phyloP scores from a whole-genome alignment of 2,888 invertebrate genomes.

The Lucinisca nassula region DNA sequence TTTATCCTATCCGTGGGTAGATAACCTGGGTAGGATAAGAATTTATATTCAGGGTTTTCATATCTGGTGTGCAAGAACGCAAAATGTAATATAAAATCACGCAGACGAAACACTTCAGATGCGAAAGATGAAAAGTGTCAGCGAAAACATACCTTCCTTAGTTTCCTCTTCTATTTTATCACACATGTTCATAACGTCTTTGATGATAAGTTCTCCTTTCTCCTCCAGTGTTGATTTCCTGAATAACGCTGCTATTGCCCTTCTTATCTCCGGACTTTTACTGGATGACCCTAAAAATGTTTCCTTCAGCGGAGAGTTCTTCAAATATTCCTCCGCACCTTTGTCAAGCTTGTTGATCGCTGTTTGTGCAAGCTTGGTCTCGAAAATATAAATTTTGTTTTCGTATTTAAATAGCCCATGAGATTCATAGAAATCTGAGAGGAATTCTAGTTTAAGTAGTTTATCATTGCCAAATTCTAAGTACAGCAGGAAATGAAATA shows the following conservation, averaged over 20 bases:
- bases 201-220: constrained; percentile 63
- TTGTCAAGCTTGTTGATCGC: constrained; percentile 76
- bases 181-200: constrained; percentile 73
- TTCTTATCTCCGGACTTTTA: constrained; percentile 74
- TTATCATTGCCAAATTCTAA: constrained; percentile 58
- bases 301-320: constrained; percentile 74
- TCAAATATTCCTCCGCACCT: constrained; percentile 74
- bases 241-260: constrained; percentile 74
- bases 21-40: too few relatives aligned
- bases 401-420: constrained; percentile 71
- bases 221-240: constrained; percentile 74
- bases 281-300: constrained; percentile 75
- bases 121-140: too few relatives aligned
- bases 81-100: too few relatives aligned
- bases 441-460: constrained; percentile 71
- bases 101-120: too few relatives aligned
- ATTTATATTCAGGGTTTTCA: too few relatives aligned
- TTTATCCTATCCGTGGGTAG: too few relatives aligned
- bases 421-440: constrained; percentile 70
- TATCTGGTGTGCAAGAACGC: too few relatives aligned
- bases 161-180: constrained; percentile 57
- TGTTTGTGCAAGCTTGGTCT: constrained; percentile 70
- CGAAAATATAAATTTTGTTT: constrained; percentile 74
- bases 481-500: constrained; percentile 54
- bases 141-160: constrained; percentile 30